Evolutionary conservation across 2,113 vertebrate species (phyloP), one percentile per base, ranked within the genome.

Genomic region (Nycticorax nycticorax): DNA sequence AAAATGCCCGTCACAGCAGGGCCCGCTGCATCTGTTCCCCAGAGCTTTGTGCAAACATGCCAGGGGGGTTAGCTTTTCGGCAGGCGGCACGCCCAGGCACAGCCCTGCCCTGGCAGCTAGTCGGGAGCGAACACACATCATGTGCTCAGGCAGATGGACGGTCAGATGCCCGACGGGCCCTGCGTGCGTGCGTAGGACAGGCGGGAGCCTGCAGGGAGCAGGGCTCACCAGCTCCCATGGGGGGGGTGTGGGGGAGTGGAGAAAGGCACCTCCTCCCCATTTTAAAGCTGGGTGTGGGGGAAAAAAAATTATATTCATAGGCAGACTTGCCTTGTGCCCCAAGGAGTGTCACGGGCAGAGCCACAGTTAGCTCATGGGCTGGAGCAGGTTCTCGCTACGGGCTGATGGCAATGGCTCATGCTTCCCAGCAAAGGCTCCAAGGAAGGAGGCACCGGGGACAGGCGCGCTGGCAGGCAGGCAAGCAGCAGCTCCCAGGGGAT

Each of bases 151-250:
- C 72, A 57, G 53, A 21, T 7, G 88, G 53, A 21, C 6, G 85
- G 88, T 85, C 95, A 89, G 85, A 56, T 73, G 59, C 66, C 79
- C 53, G 16, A 27, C 0, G 1, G 85, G 86, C 55, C 85, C 59
- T 9, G 8, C 17, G 33, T 30, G 8, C 19, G 30, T 30, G 53
- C 1, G 0, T 18, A 9, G 60, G 81, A 56, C 91, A 68, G 35
- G 91, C 2, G 1, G 66, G 74, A 82, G 69, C 93, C 43, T 88
- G 92, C 53, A 27, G 84, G 18, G 16, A 60, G 48, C 43, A 48
- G 33, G 23, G 35, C 74, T 48, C 52, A 11, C 0, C 0, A 32
- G 6, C 45, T 64, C 73, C n/a, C 3, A 0, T 4, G 55, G 60
- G 47, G 23, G 14, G 76, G 39, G 57, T 4, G 55, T n/a, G 60